These are phyloP conservation scores for Panurus biarmicus DNA, from an alignment of 2,113 vertebrate species.

Conservation along the genomic window DNA sequence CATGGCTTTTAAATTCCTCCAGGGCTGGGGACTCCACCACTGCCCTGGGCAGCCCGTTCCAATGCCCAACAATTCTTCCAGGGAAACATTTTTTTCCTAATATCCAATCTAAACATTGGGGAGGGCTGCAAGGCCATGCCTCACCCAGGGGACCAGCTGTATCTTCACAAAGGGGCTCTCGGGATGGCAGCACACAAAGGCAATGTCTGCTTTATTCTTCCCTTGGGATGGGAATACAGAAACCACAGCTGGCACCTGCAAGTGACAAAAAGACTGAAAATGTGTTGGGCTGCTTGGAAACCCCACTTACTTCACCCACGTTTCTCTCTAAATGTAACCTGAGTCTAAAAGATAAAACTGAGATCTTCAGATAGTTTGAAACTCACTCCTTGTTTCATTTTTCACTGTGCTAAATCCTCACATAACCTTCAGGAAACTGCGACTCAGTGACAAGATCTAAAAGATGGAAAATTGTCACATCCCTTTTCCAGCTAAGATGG, in stretches of 20 bases:
- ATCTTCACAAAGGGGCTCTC: not conserved
- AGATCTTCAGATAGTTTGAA: not conserved
- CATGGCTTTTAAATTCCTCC: accelerated
- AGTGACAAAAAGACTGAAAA: not conserved
- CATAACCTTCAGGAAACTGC: not conserved
- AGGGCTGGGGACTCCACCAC: not conserved
- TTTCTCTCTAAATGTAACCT: not conserved
- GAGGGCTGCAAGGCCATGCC: not conserved
- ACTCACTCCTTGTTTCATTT: not conserved
- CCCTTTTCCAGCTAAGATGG: not conserved
- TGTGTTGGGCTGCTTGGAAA: not conserved
- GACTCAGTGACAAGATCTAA: not conserved
- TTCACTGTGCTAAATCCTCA: not conserved
- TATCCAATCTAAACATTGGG: not conserved
- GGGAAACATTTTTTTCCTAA: too few relatives aligned
- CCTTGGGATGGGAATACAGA: not conserved
- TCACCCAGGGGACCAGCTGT: not conserved
- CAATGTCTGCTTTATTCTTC: not conserved
- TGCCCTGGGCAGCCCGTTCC: not conserved
- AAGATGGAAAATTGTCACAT: not conserved
- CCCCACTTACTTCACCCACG: not conserved
- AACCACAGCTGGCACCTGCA: not conserved
- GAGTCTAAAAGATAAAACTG: not conserved
- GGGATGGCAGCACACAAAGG: not conserved
- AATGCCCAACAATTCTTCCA: not conserved